phyloP scores from a whole-genome alignment of 2,888 invertebrate species.

The Tenthredo mesomela region DNA sequence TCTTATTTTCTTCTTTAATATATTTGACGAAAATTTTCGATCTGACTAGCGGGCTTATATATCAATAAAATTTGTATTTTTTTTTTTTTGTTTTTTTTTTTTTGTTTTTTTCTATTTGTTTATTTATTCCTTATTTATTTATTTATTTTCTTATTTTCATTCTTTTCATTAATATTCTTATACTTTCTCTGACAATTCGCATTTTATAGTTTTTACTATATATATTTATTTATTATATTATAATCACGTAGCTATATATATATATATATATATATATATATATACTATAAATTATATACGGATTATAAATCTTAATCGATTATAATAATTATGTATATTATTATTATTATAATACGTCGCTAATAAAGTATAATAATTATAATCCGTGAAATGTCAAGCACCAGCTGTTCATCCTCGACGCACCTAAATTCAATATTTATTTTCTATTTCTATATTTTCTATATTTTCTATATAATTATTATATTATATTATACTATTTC shows the following conservation, averaged over 20 bases:
- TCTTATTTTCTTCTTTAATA: not conserved
- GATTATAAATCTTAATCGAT: not conserved
- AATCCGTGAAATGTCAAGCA: constrained; percentile 17
- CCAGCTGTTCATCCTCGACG: not conserved
- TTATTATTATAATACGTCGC: not conserved
- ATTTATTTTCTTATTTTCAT: not conserved
- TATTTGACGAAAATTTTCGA: constrained; percentile 7
- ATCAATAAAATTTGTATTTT: not conserved
- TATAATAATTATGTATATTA: not conserved
- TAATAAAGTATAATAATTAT: not conserved
- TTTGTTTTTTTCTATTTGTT: not conserved
- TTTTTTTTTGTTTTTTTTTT: not conserved
- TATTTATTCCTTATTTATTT: not conserved
- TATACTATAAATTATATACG: not conserved
- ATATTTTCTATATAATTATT: not conserved
- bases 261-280: no score
- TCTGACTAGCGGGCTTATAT: constrained; percentile 33
- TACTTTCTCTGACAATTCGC: not conserved
- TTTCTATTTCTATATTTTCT: not conserved
- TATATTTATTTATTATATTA: not conserved
- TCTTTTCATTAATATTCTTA: not conserved
- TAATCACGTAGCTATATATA: not conserved
- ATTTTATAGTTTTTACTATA: not conserved
- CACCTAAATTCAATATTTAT: not conserved
- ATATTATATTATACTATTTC: not conserved